Evolutionary conservation across 2,113 vertebrate genomes (phyloP).

Genomic region (Mohoua ochrocephala): DNA sequence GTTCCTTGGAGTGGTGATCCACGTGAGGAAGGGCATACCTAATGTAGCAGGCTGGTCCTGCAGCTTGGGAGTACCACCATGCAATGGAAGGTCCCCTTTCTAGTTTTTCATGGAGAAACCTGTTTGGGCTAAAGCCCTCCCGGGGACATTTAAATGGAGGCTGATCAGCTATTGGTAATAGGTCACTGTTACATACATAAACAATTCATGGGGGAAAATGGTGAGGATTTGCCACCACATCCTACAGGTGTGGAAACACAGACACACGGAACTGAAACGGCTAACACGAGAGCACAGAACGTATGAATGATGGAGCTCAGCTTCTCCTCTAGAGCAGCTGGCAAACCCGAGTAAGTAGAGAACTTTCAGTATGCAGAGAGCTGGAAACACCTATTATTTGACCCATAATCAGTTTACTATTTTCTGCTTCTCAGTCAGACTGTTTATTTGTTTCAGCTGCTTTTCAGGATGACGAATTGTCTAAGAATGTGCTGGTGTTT

Average conservation of each 20-base stretch:
- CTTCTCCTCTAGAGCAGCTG: not conserved
- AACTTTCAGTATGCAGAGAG: not conserved
- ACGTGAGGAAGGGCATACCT: not conserved
- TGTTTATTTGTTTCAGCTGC: constrained; percentile 53
- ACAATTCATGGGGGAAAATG: not conserved
- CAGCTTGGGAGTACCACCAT: not conserved
- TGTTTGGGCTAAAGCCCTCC: not conserved
- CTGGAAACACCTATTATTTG: constrained; percentile 26
- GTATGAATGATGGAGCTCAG: not conserved
- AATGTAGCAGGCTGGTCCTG: not conserved
- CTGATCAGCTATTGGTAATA: not conserved
- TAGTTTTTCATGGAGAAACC: not conserved
- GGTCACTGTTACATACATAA: not conserved
- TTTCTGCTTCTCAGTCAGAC: constrained; percentile 35
- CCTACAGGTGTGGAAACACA: not conserved
- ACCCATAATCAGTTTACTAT: constrained; percentile 39
- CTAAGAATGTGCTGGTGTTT: constrained; percentile 61
- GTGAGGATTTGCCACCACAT: not conserved
- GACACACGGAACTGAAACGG: not conserved
- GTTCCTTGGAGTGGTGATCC: not conserved
- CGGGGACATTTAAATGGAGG: not conserved
- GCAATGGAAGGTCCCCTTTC: not conserved
- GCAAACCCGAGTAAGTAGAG: not conserved
- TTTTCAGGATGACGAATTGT: constrained; percentile 60
- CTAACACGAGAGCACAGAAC: not conserved